Evolutionary conservation across 1,140 invertebrate species (phyloP).

Genomic region (Heliconius eleuchia): DNA sequence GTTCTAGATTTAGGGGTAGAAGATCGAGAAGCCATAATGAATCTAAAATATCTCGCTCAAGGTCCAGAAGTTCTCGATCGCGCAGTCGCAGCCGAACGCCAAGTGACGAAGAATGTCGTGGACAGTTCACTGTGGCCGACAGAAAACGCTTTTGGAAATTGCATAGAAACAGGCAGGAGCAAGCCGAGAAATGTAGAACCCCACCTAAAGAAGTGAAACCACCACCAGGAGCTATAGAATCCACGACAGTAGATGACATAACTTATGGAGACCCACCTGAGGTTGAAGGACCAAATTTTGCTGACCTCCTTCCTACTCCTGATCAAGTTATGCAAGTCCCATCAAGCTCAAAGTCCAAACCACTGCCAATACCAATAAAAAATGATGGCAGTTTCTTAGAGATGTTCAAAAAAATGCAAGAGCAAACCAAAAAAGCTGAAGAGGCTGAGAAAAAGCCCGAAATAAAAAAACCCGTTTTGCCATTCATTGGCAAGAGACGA

Average conservation of each 20-base stretch:
- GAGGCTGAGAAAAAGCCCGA: slow-evolving; percentile 61
- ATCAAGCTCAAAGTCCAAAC: slow-evolving; percentile 59
- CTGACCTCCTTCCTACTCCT: slow-evolving; percentile 60
- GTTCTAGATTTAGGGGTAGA: slow-evolving; percentile 49
- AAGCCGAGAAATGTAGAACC: slow-evolving; percentile 52
- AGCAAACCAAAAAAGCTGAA: slow-evolving; percentile 78
- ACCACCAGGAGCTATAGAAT: slow-evolving; percentile 63
- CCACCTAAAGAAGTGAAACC: slow-evolving; percentile 67
- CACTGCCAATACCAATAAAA: slow-evolving; percentile 66
- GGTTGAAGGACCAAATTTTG: slow-evolving; percentile 74
- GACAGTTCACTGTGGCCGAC: slow-evolving; percentile 72
- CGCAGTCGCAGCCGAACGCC: slow-evolving; percentile 49
- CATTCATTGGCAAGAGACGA: slow-evolving; percentile 90
- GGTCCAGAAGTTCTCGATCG: slow-evolving; percentile 53
- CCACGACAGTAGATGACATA: slow-evolving; percentile 64
- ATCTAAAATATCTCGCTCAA: slow-evolving; percentile 51
- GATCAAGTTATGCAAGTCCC: slow-evolving; percentile 51
- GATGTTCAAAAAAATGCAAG: slow-evolving; percentile 94
- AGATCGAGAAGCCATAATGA: slow-evolving; percentile 42
- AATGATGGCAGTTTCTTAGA: slow-evolving; percentile 95
- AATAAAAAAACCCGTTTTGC: slow-evolving; percentile 82
- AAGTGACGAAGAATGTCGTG: slow-evolving; percentile 67
- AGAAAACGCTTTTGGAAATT: slow-evolving; percentile 74
- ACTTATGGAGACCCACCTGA: slow-evolving; percentile 73
- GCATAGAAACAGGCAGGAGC: slow-evolving; percentile 60